These are phyloP conservation scores for Nephrotoma guestfalica DNA, from an alignment of 2,888 invertebrate species.

Conservation along the genomic window DNA sequence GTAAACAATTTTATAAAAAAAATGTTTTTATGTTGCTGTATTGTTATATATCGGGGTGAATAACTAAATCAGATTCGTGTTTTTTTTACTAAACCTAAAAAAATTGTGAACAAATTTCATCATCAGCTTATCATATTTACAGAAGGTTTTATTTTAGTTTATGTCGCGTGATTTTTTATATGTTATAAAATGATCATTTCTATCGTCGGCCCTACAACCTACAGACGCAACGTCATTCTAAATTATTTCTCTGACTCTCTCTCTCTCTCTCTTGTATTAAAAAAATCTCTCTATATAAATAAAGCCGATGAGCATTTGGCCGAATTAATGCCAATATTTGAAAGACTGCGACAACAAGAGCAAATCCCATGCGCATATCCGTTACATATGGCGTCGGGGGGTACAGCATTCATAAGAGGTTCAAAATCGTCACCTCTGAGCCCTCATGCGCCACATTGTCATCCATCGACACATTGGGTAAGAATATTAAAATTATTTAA, in stretches of 20 bases:
- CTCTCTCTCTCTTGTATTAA: neutral
- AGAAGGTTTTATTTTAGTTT: neutral
- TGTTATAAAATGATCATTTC: slow-evolving; percentile 2
- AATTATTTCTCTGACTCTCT: neutral
- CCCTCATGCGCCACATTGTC: slow-evolving; percentile 46
- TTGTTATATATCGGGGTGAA: neutral
- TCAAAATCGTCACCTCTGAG: slow-evolving; percentile 47
- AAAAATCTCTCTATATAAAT: neutral
- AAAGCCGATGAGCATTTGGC: slow-evolving; percentile 87
- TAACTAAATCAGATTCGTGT: neutral
- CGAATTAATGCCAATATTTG: slow-evolving; percentile 92
- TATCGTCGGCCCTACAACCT: neutral
- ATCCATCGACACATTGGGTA: slow-evolving; percentile 51
- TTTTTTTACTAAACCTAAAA: neutral
- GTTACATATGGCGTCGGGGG: slow-evolving; percentile 64
- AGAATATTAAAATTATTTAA: slow-evolving; percentile 17
- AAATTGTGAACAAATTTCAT: neutral
- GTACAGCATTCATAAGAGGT: slow-evolving; percentile 47
- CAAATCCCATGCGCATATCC: slow-evolving; percentile 84
- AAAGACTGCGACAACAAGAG: slow-evolving; percentile 80
- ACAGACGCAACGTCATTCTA: neutral
- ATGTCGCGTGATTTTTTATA: neutral
- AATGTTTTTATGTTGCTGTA: neutral
- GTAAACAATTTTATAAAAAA: neutral
- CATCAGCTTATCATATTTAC: neutral